Evolutionary conservation across 2,113 vertebrate genomes (phyloP), one percentile per base, ranked within the genome.

Genomic region (Lycocorax pyrrhopterus): DNA sequence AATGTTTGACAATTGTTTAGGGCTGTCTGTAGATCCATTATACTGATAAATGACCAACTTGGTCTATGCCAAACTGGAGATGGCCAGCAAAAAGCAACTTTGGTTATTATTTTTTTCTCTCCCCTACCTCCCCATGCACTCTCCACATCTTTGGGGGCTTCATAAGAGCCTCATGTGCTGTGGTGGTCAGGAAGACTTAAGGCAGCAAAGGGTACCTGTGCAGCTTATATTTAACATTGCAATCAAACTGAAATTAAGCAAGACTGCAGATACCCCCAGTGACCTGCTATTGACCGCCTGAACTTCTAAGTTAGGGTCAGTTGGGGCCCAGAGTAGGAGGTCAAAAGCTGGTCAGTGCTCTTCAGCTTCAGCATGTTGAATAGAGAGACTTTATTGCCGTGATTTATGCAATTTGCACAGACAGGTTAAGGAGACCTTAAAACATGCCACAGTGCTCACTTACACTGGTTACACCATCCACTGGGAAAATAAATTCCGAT

Each of bases 281-380:
- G 99, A 99, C 99, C 99, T 98, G 97, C 97, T 99, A 98, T 99
- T 99, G 99, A 99, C 99, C 84, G 96, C 98, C 97, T 99, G 98
- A 99, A 99, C 99, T 98, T 98, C 96, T 96, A 97, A 98, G 98
- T 98, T 98, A 97, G 98, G 99, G 99, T 99, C 98, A 99, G 96
- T 63, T 96, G 97, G 97, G 98, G 98, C 98, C 98, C 98, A 98
- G 97, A 98, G 98, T 97, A 97, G 97, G 98, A 99, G 99, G 99
- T 99, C 99, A 99, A 96, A 98, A 98, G 94, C 97, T 99, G 99
- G 99, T 99, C 99, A 99, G 94, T 97, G 97, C 96, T 97, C 97
- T 95, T 95, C 95, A 93, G 95, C 93, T 97, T 96, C 78, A 97
- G 97, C 92, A 95, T 91, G 96, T 94, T 99, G 98, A 98, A 98